Percentiles rank a stretch among this genome's conserved stretches.
phyloP scores from a whole-genome alignment of 2,888 invertebrate genomes.

The Phengaris alcon region DNA sequence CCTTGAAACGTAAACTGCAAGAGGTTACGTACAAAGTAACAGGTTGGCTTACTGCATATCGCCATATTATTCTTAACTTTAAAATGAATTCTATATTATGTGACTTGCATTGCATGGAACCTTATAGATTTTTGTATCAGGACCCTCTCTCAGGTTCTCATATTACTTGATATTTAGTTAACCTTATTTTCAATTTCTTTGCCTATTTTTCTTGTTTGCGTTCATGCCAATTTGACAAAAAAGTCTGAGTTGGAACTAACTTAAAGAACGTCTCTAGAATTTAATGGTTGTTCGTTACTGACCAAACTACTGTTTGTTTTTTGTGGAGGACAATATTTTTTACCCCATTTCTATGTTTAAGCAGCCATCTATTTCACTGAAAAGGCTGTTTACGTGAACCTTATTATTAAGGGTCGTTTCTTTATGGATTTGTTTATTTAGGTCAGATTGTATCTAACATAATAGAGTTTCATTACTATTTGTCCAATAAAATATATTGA shows the following conservation, averaged over 20 bases:
- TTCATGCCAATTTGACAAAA: no score
- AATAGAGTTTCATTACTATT: slow-evolving; percentile 11
- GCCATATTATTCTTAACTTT: not conserved
- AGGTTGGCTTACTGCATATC: not conserved
- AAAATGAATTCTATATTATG: not conserved
- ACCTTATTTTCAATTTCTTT: no score
- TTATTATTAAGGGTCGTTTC: slow-evolving; percentile 45
- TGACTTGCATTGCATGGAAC: no score
- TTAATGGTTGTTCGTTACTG: not conserved
- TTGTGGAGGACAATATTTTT: not conserved
- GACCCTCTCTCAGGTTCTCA: no score
- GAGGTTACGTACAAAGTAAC: not conserved
- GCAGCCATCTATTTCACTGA: not conserved
- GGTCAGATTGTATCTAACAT: slow-evolving; percentile 29
- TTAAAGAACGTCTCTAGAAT: no score
- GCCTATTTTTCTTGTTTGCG: no score
- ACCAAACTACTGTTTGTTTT: not conserved
- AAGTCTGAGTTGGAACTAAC: no score
- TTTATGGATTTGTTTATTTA: slow-evolving; percentile 52
- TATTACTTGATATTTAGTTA: no score
- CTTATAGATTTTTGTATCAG: no score
- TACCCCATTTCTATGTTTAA: not conserved
- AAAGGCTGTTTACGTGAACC: slow-evolving; percentile 43
- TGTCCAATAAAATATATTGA: not conserved
- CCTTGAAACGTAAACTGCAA: not conserved